phyloP scores from a whole-genome alignment of 2,797 vertebrate genomes.

The Platalea minor region DNA sequence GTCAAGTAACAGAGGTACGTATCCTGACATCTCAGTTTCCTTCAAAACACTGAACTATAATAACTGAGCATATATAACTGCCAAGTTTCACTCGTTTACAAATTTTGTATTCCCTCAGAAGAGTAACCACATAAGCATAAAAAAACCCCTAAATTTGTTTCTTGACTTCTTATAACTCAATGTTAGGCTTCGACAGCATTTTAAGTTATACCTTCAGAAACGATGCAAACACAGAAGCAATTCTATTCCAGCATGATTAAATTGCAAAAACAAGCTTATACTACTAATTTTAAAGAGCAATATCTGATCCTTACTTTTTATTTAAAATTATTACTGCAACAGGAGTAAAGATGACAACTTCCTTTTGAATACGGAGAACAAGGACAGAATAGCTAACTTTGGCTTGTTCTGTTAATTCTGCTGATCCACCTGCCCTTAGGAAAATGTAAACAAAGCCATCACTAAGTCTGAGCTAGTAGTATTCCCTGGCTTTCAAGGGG shows the following conservation, averaged over 20 bases:
- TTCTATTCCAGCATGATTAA: neutral
- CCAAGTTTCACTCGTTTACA: neutral
- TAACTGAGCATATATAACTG: neutral
- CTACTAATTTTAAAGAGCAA: neutral
- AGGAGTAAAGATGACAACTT: neutral
- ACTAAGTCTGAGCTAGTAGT: too few species aligned
- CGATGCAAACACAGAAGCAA: neutral
- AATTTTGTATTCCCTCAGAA: neutral
- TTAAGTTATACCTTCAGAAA: neutral
- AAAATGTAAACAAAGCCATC: neutral
- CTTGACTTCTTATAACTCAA: neutral
- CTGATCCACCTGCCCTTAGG: neutral
- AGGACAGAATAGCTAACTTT: neutral
- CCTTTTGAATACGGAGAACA: neutral
- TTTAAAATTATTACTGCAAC: neutral
- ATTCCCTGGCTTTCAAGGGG: neutral
- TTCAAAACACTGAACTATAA: neutral
- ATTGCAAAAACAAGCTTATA: neutral
- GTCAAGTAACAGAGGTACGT: neutral
- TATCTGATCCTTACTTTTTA: neutral
- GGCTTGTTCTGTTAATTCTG: neutral
- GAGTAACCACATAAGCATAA: neutral
- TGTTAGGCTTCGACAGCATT: neutral
- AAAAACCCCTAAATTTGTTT: rapidly evolving
- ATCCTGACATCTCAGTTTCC: neutral